Evolutionary conservation across 2,113 vertebrate genomes (phyloP).

Genomic region (Limnothrissa miodon): DNA sequence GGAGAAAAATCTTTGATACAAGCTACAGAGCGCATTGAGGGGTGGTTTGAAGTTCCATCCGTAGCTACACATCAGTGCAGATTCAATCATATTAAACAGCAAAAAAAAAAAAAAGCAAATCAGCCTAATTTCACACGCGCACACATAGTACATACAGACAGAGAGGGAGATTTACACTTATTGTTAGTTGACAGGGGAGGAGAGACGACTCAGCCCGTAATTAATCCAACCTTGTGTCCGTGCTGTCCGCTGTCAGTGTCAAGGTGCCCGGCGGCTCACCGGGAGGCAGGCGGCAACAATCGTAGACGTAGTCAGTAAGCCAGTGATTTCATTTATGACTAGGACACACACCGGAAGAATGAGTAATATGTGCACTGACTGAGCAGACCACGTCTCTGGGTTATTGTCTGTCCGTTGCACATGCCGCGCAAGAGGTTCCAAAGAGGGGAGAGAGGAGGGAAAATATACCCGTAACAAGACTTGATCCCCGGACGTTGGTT

Average conservation of each 20-base stretch:
- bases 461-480: not conserved
- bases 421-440: not conserved
- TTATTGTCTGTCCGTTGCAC: conserved; percentile 15
- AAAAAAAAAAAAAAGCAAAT: not conserved
- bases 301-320: not conserved
- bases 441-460: not conserved
- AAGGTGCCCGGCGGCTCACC: not conserved
- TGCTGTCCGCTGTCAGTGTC: not conserved
- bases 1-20: not conserved
- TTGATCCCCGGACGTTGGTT: not conserved
- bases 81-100: no score
- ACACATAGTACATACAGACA: not conserved
- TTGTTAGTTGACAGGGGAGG: not conserved
- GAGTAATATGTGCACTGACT: conserved; percentile 23
- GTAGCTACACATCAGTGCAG: no score
- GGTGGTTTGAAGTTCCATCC: no score
- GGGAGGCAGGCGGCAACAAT: not conserved
- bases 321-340: conserved; percentile 25
- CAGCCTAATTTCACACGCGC: not conserved
- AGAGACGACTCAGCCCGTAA: not conserved
- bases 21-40: no score
- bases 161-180: not conserved
- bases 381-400: not conserved
- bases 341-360: conserved; percentile 38
- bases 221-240: conserved; percentile 6